Base-by-base conservation (phyloP, 23 tunicate species). In the Botrylloides violaceus region DNA sequence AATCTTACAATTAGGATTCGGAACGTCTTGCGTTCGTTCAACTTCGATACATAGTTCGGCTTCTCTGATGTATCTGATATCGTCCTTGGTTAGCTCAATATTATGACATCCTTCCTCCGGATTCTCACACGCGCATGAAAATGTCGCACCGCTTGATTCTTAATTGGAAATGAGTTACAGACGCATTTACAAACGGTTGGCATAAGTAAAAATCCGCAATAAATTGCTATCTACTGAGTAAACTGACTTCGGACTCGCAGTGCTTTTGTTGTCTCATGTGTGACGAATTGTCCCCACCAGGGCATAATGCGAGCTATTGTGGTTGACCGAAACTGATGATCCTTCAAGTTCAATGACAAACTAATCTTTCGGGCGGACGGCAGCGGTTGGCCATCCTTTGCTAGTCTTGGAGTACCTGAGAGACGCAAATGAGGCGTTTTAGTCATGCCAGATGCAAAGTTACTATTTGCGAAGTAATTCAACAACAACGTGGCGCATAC, bases 221-320 rank as follows among this genome's bases (percentile, higher is more conserved):
- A n/a, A n/a, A n/a, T n/a, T n/a, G n/a, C n/a, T n/a, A n/a, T n/a
- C n/a, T n/a, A n/a, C n/a, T n/a, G n/a, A n/a, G n/a, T 15, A 43
- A 6, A 28, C 73, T 36, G 34, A 66, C 73, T 37, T 36, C 73
- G 34, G 3, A 31, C 58, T 36, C 36, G 25, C 6, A 72, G 76
- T 6, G 73, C 39, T 66, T 36, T 12, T 43, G 78, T 56, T 9
- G 81, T 77, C 73, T 92, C 98, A 56, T 92, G 98, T 55, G 83
- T 68, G 30, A 92, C 76, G 53, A 66, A 92, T 65, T 92, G 98
- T 27, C 98, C 91, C 82, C 92, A 92, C 57, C 82, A 80, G 38
- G 88, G 84, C 35, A 84, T 26, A n/a, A 79, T 27, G 56, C 82
- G 88, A 18, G 88, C 35, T 3, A 75, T 50, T 29, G 60, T 49